Evolutionary conservation across 2,797 vertebrate species (phyloP).

Genomic region (Gymnothorax reevesii): DNA sequence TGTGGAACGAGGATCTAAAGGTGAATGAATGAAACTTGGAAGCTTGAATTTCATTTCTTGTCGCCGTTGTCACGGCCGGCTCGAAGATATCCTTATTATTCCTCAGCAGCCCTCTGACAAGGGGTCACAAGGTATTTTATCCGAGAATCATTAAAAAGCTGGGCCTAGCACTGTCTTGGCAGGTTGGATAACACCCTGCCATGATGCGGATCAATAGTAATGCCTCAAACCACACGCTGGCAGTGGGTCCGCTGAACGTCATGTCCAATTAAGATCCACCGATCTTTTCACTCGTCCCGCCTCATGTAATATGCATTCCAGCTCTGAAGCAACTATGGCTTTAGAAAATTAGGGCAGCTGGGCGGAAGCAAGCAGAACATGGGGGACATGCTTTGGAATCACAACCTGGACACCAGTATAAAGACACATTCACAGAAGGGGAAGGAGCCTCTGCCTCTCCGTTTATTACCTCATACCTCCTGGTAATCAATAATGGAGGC

Average conservation of each 20-base stretch:
- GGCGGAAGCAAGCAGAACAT: neutral
- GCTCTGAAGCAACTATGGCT: neutral
- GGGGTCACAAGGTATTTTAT: neutral
- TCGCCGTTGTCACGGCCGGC: neutral
- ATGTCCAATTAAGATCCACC: neutral
- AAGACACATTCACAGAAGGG: neutral
- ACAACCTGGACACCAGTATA: slow-evolving; percentile 29
- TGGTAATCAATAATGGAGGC: slow-evolving; percentile 28
- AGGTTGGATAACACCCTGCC: slow-evolving; percentile 10
- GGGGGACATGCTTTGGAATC: neutral
- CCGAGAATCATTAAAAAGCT: neutral
- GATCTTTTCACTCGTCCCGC: neutral
- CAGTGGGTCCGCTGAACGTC: neutral
- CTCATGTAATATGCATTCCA: slow-evolving; percentile 11
- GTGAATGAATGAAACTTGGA: neutral
- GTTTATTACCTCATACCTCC: neutral
- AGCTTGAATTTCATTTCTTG: neutral
- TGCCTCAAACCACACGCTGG: neutral
- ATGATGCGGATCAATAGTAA: slow-evolving; percentile 22
- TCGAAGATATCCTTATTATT: neutral
- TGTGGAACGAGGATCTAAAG: too few relatives aligned
- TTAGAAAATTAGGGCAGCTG: neutral
- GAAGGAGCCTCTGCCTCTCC: neutral
- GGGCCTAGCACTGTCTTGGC: neutral
- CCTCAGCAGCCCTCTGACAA: neutral